Conservation (phyloP, 2,797 vertebrate genomes). For the Tadarida brasiliensis region DNA sequence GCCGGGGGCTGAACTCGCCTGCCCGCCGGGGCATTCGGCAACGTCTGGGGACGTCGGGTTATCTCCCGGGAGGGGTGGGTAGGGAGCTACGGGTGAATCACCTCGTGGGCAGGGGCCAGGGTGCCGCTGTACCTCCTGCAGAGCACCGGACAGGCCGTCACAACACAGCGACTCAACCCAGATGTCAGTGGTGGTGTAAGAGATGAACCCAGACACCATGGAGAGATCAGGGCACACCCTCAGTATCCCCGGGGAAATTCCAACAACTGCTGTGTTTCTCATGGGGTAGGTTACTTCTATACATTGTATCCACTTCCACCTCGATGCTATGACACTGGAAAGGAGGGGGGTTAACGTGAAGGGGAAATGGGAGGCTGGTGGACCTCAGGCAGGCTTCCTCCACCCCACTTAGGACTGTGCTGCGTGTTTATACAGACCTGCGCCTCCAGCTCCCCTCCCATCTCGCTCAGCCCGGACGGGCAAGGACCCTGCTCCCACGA, state of each 20-base stretch:
- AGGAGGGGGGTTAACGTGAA: neutral
- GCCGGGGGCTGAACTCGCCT: fast-evolving
- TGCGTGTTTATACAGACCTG: neutral
- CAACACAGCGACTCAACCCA: no score
- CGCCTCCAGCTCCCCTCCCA: neutral
- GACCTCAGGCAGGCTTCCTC: neutral
- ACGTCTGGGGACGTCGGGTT: no score
- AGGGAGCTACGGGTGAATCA: fast-evolving
- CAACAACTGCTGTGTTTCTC: neutral
- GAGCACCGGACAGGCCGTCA: no score
- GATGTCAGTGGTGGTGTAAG: neutral
- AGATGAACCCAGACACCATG: neutral
- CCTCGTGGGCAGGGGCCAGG: neutral
- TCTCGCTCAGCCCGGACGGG: neutral
- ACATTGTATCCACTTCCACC: neutral
- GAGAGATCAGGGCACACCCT: neutral
- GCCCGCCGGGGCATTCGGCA: fast-evolving
- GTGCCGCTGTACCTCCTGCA: neutral
- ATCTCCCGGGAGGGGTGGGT: neutral
- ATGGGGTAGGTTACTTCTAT: fast-evolving
- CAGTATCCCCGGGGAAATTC: neutral
- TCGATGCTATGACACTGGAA: neutral
- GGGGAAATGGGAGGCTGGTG: no score
- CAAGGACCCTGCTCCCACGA: neutral
- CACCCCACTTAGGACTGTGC: fast-evolving